phyloP scores from a whole-genome alignment of 1,140 invertebrate species.

The Drosophila triauraria region DNA sequence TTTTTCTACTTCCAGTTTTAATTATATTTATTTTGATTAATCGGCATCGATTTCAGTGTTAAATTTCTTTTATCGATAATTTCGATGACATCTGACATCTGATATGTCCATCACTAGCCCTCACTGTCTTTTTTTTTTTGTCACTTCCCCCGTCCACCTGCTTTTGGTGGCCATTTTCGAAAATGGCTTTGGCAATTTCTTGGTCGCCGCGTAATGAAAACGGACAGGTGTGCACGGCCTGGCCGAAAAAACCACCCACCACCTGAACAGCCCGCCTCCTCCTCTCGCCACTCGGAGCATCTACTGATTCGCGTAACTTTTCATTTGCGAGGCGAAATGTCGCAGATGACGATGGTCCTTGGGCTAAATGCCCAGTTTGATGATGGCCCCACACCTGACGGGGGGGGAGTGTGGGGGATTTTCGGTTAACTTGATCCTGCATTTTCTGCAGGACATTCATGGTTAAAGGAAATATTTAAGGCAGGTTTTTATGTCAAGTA shows the following conservation, averaged over 20 bases:
- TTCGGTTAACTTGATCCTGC: neutral
- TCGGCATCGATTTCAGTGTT: no score
- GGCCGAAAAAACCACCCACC: slow-evolving; percentile 18
- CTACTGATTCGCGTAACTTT: slow-evolving; percentile 54
- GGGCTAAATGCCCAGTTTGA: slow-evolving; percentile 19
- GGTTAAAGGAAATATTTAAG: neutral
- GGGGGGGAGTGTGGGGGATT: slow-evolving; percentile 1
- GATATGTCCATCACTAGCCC: slow-evolving; percentile 3
- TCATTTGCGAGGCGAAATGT: slow-evolving; percentile 49
- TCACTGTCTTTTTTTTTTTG: neutral
- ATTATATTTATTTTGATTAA: no score
- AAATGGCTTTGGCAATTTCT: slow-evolving; percentile 69
- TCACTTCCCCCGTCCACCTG: neutral
- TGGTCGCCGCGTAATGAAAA: slow-evolving; percentile 61
- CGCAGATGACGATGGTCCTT: slow-evolving; percentile 43
- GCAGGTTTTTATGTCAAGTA: no score
- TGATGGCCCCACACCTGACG: slow-evolving; percentile 4
- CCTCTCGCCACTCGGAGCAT: neutral
- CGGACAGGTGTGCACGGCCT: slow-evolving; percentile 63
- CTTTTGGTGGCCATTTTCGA: slow-evolving; percentile 41
- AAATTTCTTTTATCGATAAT: neutral
- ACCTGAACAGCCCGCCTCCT: neutral
- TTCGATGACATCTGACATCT: neutral
- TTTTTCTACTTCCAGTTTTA: no score
- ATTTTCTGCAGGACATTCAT: slow-evolving; percentile 2